Evolutionary conservation across 2,113 vertebrate species (phyloP), one percentile per base, ranked within the genome.

Genomic region (Rhinogobius similis): DNA sequence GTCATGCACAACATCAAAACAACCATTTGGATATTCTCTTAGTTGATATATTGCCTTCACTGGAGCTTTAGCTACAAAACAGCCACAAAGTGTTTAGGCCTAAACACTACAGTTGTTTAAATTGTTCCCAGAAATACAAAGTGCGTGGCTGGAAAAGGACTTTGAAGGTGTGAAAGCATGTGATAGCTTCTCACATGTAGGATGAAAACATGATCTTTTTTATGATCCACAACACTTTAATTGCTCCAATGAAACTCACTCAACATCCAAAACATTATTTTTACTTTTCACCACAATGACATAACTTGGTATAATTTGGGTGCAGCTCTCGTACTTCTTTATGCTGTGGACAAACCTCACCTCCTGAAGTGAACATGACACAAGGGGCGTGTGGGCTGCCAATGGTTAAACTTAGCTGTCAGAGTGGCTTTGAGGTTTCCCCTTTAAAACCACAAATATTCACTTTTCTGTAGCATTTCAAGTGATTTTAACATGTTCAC

Each of bases 371-470:
- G 52, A 68, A 46, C 20, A 36, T 32, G 56, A 20, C 27, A 32
- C 14, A 41, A 52, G 6, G 21, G 39, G 36, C 24, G 29, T 75
- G 68, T 43, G 48, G 50, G 63, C 72, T 76, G 65, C 46, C 68
- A 32, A 64, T 62, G 77, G 76, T 81, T 86, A 86, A 83, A 88
- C 74, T 71, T 62, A 84, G 83, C 68, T 70, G 16, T 68, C 67
- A 59, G 62, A 18, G 48, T 73, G 76, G 76, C 50, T 13, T 36
- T 16, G 36, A 77, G 83, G 77, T 63, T 89, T 86, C 55, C 76
- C 53, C 58, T 67, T 58, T 67, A 75, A 85, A 88, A 62, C 71
- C 78, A 29, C 13, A 82, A 89, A 86, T 61, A 61, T 36, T 67
- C 50, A 55, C 13, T 43, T 70, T 46, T 55, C 48, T 70, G 5